Percentiles rank a stretch among this genome's conserved stretches.
These are phyloP conservation scores for Gymnarchus niloticus DNA, from an alignment of 2,113 vertebrate species.

Conservation along the genomic window DNA sequence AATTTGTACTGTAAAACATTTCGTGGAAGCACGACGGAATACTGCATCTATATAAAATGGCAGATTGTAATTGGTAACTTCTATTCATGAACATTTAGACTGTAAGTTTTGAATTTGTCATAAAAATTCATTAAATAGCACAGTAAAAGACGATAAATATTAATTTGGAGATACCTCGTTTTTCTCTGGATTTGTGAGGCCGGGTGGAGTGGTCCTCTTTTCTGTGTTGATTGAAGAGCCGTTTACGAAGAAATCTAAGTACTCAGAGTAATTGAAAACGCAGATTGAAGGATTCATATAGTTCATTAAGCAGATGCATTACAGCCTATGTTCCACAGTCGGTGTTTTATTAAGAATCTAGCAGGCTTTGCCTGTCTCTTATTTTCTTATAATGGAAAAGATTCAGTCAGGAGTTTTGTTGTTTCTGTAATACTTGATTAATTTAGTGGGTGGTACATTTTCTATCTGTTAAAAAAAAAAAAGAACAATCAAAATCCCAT, in stretches of 20 bases:
- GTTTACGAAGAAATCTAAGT: slow-evolving; percentile 22
- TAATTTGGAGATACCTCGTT: no score
- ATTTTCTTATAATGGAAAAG: not conserved
- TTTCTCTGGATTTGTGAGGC: not conserved
- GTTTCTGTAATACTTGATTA: slow-evolving; percentile 20
- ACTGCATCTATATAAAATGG: not conserved
- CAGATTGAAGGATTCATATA: slow-evolving; percentile 43
- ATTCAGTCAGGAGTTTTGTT: slow-evolving; percentile 15
- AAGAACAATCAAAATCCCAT: not conserved
- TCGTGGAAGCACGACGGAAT: not conserved
- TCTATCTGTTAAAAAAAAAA: not conserved
- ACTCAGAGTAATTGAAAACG: slow-evolving; percentile 52
- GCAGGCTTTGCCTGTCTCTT: slow-evolving; percentile 26
- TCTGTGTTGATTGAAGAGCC: slow-evolving; percentile 13
- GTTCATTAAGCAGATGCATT: slow-evolving; percentile 48
- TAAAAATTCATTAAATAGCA: no score
- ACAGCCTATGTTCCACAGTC: slow-evolving; percentile 37
- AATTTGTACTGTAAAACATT: not conserved
- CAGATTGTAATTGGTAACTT: no score
- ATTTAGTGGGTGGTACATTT: slow-evolving; percentile 11
- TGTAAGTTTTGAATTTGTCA: no score
- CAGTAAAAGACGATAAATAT: no score
- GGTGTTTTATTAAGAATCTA: slow-evolving; percentile 50
- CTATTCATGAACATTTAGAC: no score
- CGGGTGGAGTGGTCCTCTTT: not conserved